Conservation (phyloP, 1,140 invertebrate species). For the Drosophila elegans region DNA sequence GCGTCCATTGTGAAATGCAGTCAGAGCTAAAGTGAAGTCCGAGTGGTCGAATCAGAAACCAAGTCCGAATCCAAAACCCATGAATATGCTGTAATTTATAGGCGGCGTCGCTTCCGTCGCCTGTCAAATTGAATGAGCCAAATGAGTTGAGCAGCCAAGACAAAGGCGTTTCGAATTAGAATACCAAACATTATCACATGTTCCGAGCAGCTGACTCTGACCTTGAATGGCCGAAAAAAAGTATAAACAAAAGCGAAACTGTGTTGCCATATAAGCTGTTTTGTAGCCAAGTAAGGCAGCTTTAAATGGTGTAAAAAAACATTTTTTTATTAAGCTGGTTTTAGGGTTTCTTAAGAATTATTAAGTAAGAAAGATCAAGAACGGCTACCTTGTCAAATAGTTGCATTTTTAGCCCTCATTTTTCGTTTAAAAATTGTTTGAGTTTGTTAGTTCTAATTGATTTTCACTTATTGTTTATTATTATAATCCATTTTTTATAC, state of each 20-base stretch:
- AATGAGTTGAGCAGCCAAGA: conserved; percentile 40
- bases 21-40: neutral
- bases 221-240: conserved; percentile 41
- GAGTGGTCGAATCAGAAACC: conserved; percentile 11
- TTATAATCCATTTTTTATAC: too few relatives aligned
- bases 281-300: neutral
- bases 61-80: conserved; percentile 9
- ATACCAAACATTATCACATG: conserved; percentile 56
- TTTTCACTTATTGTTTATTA: too few relatives aligned
- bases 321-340: too few relatives aligned
- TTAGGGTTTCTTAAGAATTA: too few relatives aligned
- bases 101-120: conserved; percentile 49
- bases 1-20: conserved; percentile 14
- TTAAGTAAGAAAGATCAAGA: too few relatives aligned
- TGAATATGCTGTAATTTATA: conserved; percentile 48
- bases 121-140: conserved; percentile 45
- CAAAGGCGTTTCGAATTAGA: conserved; percentile 53
- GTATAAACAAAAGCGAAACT: neutral
- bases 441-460: too few relatives aligned
- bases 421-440: too few relatives aligned
- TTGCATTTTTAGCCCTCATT: too few relatives aligned
- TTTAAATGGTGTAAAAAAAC: neutral
- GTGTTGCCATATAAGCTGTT: conserved; percentile 16
- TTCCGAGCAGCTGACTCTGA: conserved; percentile 48
- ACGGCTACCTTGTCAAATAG: too few relatives aligned